Conservation (phyloP, 2,113 vertebrate genomes). For the Emydocephalus ijimae region DNA sequence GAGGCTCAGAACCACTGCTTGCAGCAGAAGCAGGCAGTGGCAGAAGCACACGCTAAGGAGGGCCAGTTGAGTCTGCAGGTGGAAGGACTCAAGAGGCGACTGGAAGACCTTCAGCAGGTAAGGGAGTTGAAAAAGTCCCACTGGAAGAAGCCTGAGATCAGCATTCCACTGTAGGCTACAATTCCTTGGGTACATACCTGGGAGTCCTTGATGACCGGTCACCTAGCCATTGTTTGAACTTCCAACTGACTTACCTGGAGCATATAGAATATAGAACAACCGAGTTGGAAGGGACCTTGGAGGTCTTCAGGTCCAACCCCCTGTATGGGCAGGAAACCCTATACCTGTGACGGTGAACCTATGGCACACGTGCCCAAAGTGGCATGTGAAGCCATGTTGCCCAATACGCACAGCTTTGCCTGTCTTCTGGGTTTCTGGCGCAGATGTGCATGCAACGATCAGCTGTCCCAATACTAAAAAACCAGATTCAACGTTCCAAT, state of each 20-base stretch:
- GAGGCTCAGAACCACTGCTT: slow-evolving; percentile 80
- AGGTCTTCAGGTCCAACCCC: too few species aligned
- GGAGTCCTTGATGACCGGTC: background rate
- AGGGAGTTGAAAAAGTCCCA: background rate
- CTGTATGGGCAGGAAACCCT: too few species aligned
- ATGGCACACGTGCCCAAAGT: too few species aligned
- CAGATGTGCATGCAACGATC: too few species aligned
- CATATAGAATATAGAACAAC: too few species aligned
- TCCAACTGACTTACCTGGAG: background rate
- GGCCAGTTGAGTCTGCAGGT: slow-evolving; percentile 74
- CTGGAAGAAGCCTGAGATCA: background rate
- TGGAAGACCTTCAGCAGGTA: slow-evolving; percentile 90
- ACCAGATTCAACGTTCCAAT: background rate
- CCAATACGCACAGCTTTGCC: too few species aligned
- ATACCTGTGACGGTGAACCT: too few species aligned
- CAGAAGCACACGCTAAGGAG: slow-evolving; percentile 78
- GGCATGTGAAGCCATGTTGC: too few species aligned
- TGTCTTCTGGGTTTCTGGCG: too few species aligned
- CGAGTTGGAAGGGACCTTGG: too few species aligned
- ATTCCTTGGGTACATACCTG: background rate
- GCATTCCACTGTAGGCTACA: background rate
- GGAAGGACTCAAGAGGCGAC: slow-evolving; percentile 74
- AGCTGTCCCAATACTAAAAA: too few species aligned
- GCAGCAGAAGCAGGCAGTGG: slow-evolving; percentile 82
- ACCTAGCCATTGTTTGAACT: background rate